Evolutionary conservation across 2,888 invertebrate species (phyloP), one percentile per base, ranked within the genome.

Genomic region (Apotomis turbidana): DNA sequence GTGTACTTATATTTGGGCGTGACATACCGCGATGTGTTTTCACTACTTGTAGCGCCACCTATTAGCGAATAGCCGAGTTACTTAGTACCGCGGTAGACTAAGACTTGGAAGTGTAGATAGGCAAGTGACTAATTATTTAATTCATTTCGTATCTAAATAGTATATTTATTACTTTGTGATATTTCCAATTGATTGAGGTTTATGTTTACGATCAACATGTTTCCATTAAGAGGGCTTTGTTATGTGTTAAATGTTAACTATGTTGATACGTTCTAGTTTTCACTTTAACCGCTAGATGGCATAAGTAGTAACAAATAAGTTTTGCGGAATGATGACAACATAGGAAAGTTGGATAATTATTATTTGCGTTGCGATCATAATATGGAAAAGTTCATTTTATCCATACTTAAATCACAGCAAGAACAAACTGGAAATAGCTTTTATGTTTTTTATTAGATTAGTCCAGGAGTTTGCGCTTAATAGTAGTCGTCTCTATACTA

Each of bases 1-100:
- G 80, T 85, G 41, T 80, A 79, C 83, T 78, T 88, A 84, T 84
- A 85, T 88, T 88, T 85, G 90, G 89, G 88, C 85, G 90, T 91
- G 88, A 90, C 89, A 85, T 76, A 73, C 71, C 74, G 72, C 80
- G 83, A 78, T 79, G 80, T 78, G 27, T 61, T 62, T 70, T 73
- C 52, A 12, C 27, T 36, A 58, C 69, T 41, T 57, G 69, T 68
- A 79, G 76, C 85, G 90, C 85, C 91, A 90, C 86, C 93, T 93
- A 71, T 79, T 13, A 59, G n/a, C 3, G 44, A 76, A 58, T 76
- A 76, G 75, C 38, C 5, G 12, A 76, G 44, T 67, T 71, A 74
- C 70, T 15, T 54, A 36, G 63, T 15, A 41, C 12, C 15, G 41
- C 5, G 10, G 38, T 61, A 36, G 27, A 46, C 66, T 5, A 57